Evolutionary conservation across 2,888 invertebrate species (phyloP), one percentile per base, ranked within the genome.

Genomic region (Liposcelis brunnea): DNA sequence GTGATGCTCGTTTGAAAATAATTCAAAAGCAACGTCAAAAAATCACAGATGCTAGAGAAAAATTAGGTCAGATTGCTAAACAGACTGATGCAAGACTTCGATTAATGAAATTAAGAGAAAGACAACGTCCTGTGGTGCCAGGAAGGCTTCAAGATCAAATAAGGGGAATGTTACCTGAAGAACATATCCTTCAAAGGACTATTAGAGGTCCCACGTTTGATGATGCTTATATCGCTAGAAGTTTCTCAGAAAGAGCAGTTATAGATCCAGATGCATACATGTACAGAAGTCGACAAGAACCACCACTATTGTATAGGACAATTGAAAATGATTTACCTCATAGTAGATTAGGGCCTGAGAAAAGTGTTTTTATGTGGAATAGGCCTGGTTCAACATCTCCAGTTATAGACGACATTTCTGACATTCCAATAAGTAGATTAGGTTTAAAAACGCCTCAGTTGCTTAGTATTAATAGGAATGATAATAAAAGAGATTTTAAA

Each of bases 41-140:
- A 55, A 75, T 86, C 19, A 71, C 71, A 1, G 86, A 87, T 68
- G 86, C 86, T 1, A 68, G 86, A 48, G 86, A 87, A 53, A 80
- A 82, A 55, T 64, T 87, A 44, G 75, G 76, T 2, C 76, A 81
- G 61, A 74, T 80, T 53, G 80, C 82, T 1, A 79, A 80, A 56
- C 72, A 73, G 45, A 71, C 66, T 8, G 86, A 85, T 67, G 83
- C 84, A 6, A 70, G 85, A 37, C 64, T 75, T 43, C 77, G 80
- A 59, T 60, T 86, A 43, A 71, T 78, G 46, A 75, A 77, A 56
- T 63, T 81, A 42, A 66, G 78, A 49, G 68, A 69, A 50, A 65
- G 62, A 8, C 26, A 26, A 26, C 4, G 26, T 4, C 26, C 8
- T 26, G 26, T 26, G 8, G 26, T 8, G 4, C 26, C 26, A 6